Evolutionary conservation across 2,797 vertebrate species (phyloP), one percentile per base, ranked within the genome.

Genomic region (Sebastes iracundus): DNA sequence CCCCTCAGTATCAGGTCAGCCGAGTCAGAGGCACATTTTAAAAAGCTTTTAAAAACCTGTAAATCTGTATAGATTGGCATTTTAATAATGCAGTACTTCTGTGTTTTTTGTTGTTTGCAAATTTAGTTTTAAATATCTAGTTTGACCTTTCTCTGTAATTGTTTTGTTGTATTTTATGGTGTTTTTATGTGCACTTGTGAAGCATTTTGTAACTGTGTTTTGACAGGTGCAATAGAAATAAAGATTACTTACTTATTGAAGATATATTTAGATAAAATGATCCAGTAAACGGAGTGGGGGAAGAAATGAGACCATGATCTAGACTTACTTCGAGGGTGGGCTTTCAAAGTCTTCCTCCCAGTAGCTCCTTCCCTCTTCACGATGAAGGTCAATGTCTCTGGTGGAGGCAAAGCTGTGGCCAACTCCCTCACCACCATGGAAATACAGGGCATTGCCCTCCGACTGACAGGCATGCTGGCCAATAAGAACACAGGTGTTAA

Each of bases 281-380:
- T 76, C 6, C 11, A 8, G 30, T 56, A 38, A 28, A 42, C 2
- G 9, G 2, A 38, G 5, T 5, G 4, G 22, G 14, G 52, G 33
- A 42, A 38, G 10, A 72, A 62, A 56, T 49, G 20, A 61, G n/a
- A 27, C 27, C 35, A 38, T 69, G 18, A 28, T 23, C 10, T 23
- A 60, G 10, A 95, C 97, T 97, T 90, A 99, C 99, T 98, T 98
- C 67, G 95, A 96, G 3, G 97, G 97, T 23, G 96, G 96, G 87
- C 90, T 97, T 91, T 99, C 99, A 94, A 99, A 99, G 87, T 99
- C 97, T 90, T 99, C 98, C 91, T 97, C 97, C 98, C 99, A 99
- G 88, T 97, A 98, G 90, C 97, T 97, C 80, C 97, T 96, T 69
- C 96, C 96, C 66, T 99, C 97, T 82, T 99, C 98, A 2, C 96